Percentiles rank a stretch among this genome's conserved stretches.
phyloP scores from a whole-genome alignment of 23 tunicate genomes.

The Clavelina lepadiformis region DNA sequence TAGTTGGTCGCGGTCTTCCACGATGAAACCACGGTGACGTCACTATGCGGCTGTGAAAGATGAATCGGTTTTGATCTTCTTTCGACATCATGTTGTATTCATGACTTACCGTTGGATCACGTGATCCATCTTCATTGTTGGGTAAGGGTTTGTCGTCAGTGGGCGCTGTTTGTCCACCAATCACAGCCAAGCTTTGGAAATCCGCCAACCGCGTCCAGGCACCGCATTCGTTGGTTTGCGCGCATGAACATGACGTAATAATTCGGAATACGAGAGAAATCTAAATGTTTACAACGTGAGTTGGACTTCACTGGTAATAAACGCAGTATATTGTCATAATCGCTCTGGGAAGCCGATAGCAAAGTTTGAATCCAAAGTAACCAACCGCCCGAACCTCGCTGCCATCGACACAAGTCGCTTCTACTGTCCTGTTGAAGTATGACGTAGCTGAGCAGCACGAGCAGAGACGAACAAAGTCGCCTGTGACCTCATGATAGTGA shows the following conservation, averaged over 20 bases:
- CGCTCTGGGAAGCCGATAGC: too few species aligned
- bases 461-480: conserved; percentile 29
- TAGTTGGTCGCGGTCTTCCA: not conserved
- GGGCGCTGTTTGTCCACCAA: too few species aligned
- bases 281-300: not conserved
- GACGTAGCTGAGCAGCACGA: conserved; percentile 34
- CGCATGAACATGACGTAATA: conserved; percentile 8
- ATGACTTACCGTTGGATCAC: not conserved
- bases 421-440: conserved; percentile 21
- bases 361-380: too few species aligned
- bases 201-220: conserved; percentile 1
- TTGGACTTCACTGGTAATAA: too few species aligned
- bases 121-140: too few species aligned
- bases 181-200: too few species aligned
- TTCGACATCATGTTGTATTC: not conserved
- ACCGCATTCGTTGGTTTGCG: not conserved
- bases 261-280: not conserved
- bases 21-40: not conserved
- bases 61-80: not conserved
- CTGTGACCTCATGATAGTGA: conserved; percentile 40
- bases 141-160: too few species aligned
- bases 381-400: too few species aligned
- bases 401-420: conserved; percentile 48
- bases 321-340: too few species aligned
- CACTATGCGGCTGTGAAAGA: not conserved